Evolutionary conservation across 2,113 vertebrate genomes (phyloP).

Genomic region (Peromyscus maniculatus): DNA sequence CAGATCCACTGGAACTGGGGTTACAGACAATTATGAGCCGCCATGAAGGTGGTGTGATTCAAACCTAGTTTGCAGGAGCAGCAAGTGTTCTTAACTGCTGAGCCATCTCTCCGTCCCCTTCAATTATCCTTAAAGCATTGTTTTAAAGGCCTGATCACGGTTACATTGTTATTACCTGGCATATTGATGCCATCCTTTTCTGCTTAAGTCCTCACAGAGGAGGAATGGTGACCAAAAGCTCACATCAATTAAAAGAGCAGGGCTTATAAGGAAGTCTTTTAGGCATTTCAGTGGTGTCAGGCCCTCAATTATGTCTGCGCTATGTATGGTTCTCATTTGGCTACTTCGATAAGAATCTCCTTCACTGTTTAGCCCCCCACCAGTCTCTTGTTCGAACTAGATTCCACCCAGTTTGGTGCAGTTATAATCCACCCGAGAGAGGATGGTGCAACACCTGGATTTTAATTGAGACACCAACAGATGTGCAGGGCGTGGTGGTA

Average conservation of each 20-base stretch:
- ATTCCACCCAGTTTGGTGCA: background rate
- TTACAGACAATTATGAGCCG: background rate
- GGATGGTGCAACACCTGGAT: background rate
- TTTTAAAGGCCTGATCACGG: background rate
- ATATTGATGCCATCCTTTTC: background rate
- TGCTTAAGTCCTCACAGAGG: background rate
- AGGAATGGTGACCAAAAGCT: background rate
- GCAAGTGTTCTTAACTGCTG: background rate
- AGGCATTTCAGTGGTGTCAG: background rate
- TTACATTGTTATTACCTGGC: background rate
- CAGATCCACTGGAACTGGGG: background rate
- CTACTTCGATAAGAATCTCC: background rate
- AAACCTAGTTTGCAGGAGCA: background rate
- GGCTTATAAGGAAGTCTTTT: background rate
- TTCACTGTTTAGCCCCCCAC: background rate
- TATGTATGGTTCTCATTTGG: background rate
- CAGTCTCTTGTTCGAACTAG: background rate
- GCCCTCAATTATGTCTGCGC: background rate
- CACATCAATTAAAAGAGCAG: background rate
- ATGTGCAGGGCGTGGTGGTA: background rate
- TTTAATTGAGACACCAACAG: background rate
- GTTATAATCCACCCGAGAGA: background rate
- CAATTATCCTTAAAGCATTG: background rate
- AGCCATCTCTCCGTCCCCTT: background rate
- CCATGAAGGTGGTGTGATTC: background rate